A percentile compares a stretch with the other conserved stretches of the same genome.
Evolutionary conservation across 2,113 vertebrate genomes (phyloP).

Genomic region (Poecile atricapillus): DNA sequence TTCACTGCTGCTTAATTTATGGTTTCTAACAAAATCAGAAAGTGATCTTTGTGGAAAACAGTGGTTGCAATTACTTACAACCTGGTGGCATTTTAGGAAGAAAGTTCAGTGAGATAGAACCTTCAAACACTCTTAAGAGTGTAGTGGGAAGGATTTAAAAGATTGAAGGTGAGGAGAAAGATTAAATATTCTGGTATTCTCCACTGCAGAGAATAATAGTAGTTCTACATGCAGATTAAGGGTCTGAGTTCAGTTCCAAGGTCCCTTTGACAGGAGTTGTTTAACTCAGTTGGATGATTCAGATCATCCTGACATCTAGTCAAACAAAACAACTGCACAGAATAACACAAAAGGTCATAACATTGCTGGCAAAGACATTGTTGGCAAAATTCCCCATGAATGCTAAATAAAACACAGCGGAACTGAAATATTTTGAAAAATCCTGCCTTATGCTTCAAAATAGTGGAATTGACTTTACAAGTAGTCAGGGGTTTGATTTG

Average conservation of each 20-base stretch:
- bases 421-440: background rate
- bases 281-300: background rate
- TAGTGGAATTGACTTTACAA: background rate
- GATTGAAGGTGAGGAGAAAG: background rate
- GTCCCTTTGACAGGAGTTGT: background rate
- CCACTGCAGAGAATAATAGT: background rate
- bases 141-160: background rate
- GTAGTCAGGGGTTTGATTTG: background rate
- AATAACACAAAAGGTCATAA: background rate
- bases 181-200: background rate
- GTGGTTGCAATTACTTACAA: background rate
- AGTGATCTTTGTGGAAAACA: background rate
- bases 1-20: background rate
- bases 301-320: background rate
- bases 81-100: background rate
- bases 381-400: background rate
- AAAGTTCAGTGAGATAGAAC: background rate
- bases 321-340: background rate
- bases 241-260: background rate
- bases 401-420: background rate
- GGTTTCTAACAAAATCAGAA: background rate
- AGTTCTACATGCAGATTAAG: background rate
- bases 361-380: background rate
- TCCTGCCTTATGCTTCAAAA: background rate
- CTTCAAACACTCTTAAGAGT: background rate